phyloP scores from a whole-genome alignment of 2,797 vertebrate species.

The Myioborus miniatus region DNA sequence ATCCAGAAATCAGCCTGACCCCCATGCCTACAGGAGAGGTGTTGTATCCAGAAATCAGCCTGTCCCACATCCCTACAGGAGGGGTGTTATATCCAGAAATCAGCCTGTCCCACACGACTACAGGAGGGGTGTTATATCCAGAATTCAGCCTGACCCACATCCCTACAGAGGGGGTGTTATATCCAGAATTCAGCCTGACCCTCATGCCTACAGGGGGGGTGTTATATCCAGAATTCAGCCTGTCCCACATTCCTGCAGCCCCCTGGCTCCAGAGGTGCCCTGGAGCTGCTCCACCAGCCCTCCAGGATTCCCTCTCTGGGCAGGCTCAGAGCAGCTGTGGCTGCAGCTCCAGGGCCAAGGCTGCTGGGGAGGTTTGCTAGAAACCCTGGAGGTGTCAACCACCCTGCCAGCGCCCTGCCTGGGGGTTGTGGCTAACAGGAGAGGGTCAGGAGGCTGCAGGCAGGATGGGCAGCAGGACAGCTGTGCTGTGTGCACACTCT shows the following conservation, averaged over 20 bases:
- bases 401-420: background rate
- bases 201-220: too few relatives aligned
- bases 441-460: slow-evolving; percentile 4
- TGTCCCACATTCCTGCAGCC: background rate
- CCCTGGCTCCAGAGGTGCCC: background rate
- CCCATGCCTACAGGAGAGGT: too few relatives aligned
- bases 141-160: too few relatives aligned
- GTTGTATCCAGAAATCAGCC: too few relatives aligned
- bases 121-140: too few relatives aligned
- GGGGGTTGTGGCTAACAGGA: background rate
- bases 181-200: too few relatives aligned
- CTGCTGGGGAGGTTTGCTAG: background rate
- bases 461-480: background rate
- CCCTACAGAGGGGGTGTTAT: too few relatives aligned
- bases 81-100: background rate
- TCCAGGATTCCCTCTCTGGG: background rate
- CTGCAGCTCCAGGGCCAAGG: background rate
- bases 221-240: too few relatives aligned
- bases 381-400: background rate
- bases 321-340: rapidly evolving
- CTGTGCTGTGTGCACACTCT: background rate
- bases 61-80: background rate
- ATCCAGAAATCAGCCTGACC: background rate
- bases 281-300: background rate
- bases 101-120: too few relatives aligned